Percentiles rank a stretch among this genome's conserved stretches.
These are phyloP conservation scores for Arnoldichthys spilopterus DNA, from an alignment of 2,797 vertebrate genomes.

Conservation along the genomic window DNA sequence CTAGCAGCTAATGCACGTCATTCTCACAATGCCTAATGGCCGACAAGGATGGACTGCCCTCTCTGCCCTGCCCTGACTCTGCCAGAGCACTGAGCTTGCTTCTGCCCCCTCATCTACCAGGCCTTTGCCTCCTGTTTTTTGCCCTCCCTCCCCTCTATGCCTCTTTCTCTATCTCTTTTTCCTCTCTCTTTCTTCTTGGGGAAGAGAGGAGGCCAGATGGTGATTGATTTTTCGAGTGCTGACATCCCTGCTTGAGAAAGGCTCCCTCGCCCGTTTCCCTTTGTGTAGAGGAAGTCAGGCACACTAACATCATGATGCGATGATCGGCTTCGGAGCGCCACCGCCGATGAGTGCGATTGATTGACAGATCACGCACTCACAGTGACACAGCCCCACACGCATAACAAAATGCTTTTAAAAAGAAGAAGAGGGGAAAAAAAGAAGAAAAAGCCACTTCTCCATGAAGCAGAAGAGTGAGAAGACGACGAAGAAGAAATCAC, in stretches of 20 bases:
- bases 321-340: slow-evolving; percentile 88
- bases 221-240: slow-evolving; percentile 99
- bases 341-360: slow-evolving; percentile 89
- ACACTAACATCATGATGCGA: slow-evolving; percentile 94
- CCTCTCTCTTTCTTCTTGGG: slow-evolving; percentile 74
- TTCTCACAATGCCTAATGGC: slow-evolving; percentile 76
- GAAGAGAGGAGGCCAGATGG: slow-evolving; percentile 98
- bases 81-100: slow-evolving; percentile 33
- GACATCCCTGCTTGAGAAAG: slow-evolving; percentile 98
- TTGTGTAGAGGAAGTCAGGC: slow-evolving; percentile 98
- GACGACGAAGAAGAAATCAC: slow-evolving; percentile 32
- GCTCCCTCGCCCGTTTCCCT: slow-evolving; percentile 83
- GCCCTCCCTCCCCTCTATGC: slow-evolving; percentile 69
- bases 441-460: slow-evolving; percentile 22
- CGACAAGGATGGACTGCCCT: slow-evolving; percentile 40
- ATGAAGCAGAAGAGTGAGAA: slow-evolving; percentile 8
- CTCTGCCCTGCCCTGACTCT: slow-evolving; percentile 57
- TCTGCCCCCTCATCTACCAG: slow-evolving; percentile 72
- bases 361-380: slow-evolving; percentile 84
- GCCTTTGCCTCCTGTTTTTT: slow-evolving; percentile 79
- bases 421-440: slow-evolving; percentile 20
- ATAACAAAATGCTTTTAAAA: slow-evolving; percentile 45
- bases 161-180: slow-evolving; percentile 72
- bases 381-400: slow-evolving; percentile 35
- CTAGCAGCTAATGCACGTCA: slow-evolving; percentile 63